Evolutionary conservation across 1,140 invertebrate genomes (phyloP).

Genomic region (Drosophila kanapiae): DNA sequence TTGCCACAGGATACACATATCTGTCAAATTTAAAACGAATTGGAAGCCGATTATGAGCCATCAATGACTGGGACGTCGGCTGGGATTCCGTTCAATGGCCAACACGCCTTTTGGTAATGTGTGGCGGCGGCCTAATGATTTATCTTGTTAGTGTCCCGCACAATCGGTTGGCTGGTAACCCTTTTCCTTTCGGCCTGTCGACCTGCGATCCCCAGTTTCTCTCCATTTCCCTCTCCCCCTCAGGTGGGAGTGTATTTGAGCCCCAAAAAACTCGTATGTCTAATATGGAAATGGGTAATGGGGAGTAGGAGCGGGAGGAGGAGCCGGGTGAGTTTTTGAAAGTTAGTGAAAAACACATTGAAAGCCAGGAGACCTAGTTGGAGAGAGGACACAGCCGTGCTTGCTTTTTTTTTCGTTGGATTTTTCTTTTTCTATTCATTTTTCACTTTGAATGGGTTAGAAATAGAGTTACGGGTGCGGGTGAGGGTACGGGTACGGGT

Average conservation of each 20-base stretch:
- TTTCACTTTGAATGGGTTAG: conserved; percentile 26
- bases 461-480: conserved; percentile 5
- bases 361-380: conserved; percentile 13
- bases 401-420: conserved; percentile 16
- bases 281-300: conserved; percentile 36
- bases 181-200: conserved; percentile 1
- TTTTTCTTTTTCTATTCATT: conserved; percentile 30
- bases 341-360: conserved; percentile 37
- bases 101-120: conserved; percentile 19
- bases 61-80: background rate
- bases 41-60: conserved; percentile 37
- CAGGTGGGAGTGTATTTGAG: background rate
- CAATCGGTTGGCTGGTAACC: background rate
- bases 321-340: conserved; percentile 8
- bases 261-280: conserved; percentile 31
- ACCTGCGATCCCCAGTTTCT: background rate
- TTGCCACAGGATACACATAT: conserved; percentile 17
- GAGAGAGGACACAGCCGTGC: background rate
- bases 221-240: background rate
- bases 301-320: background rate
- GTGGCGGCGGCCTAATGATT: conserved; percentile 30
- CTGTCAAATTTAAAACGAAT: conserved; percentile 29
- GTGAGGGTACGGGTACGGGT: background rate
- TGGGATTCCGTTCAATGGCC: conserved; percentile 14
- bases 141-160: conserved; percentile 40